Conservation (phyloP, 2,797 vertebrate genomes). For the Erethizon dorsatum region DNA sequence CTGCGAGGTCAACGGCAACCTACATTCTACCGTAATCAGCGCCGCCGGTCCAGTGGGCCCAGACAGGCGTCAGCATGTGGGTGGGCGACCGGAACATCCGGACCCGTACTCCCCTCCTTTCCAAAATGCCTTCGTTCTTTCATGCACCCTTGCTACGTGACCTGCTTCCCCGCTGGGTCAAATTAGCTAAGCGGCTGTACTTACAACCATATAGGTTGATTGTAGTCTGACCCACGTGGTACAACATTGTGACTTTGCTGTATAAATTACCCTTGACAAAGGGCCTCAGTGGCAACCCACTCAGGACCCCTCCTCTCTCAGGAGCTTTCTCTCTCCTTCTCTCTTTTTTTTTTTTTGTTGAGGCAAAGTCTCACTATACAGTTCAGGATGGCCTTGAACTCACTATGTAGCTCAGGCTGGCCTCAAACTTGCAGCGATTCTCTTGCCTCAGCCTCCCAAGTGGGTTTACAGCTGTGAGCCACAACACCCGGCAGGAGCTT, state of each 20-base stretch:
- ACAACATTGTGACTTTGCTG: neutral
- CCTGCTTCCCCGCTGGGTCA: neutral
- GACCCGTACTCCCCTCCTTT: neutral
- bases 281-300: neutral
- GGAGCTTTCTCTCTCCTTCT: too few relatives aligned
- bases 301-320: neutral
- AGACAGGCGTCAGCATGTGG: neutral
- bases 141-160: neutral
- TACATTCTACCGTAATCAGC: neutral
- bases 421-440: neutral
- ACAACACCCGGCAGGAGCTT: neutral
- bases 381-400: neutral
- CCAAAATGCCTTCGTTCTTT: neutral
- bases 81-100: neutral
- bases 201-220: neutral
- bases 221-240: neutral
- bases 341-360: too few relatives aligned
- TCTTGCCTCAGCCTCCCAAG: neutral
- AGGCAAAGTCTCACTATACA: too few relatives aligned
- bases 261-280: neutral
- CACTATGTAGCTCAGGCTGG: neutral
- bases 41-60: neutral
- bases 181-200: neutral
- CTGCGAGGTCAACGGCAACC: neutral
- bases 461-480: neutral